These are phyloP conservation scores for Entelurus aequoreus DNA, from an alignment of 2,113 vertebrate genomes.

Conservation along the genomic window DNA sequence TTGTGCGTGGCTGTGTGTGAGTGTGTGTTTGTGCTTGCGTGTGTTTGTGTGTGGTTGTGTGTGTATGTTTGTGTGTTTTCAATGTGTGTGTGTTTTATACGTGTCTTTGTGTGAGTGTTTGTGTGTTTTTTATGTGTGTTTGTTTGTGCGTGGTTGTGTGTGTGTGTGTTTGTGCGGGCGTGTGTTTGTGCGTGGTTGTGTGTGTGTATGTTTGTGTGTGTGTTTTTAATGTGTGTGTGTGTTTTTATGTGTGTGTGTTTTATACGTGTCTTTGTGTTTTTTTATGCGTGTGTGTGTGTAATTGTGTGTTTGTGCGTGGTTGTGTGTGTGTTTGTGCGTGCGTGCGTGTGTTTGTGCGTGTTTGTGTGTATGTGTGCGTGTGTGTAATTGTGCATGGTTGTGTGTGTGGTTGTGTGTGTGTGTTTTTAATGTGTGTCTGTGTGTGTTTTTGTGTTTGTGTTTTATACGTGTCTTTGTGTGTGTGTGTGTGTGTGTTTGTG, in stretches of 20 bases:
- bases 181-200: too few species aligned
- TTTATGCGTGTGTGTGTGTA: constrained; percentile 20
- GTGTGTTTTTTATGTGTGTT: too few species aligned
- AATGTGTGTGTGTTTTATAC: constrained; percentile 13
- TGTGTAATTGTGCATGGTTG: too few species aligned
- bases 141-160: too few species aligned
- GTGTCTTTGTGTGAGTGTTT: too few species aligned
- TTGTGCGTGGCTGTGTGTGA: too few species aligned
- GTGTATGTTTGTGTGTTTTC: constrained; percentile 14
- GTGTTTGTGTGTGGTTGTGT: constrained; percentile 1
- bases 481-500: constrained; percentile 17
- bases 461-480: constrained; percentile 5
- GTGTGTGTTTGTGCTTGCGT: too few species aligned
- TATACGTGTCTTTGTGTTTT: constrained; percentile 3
- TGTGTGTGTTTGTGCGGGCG: too few species aligned
- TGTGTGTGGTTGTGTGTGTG: too few species aligned
- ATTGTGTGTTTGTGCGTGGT: constrained; percentile 16
- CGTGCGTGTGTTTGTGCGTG: constrained; percentile 11
- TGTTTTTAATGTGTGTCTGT: too few species aligned
- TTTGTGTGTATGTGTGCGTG: constrained; percentile 19
- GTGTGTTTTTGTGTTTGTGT: background rate
- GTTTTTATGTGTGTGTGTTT: background rate
- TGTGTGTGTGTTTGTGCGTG: constrained; percentile 9
- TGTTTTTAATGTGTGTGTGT: too few species aligned
- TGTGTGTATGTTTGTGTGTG: too few species aligned